Percentiles rank a stretch among this genome's conserved stretches.
Evolutionary conservation across 1,140 invertebrate species (phyloP).

Genomic region (Theocolax elegans): DNA sequence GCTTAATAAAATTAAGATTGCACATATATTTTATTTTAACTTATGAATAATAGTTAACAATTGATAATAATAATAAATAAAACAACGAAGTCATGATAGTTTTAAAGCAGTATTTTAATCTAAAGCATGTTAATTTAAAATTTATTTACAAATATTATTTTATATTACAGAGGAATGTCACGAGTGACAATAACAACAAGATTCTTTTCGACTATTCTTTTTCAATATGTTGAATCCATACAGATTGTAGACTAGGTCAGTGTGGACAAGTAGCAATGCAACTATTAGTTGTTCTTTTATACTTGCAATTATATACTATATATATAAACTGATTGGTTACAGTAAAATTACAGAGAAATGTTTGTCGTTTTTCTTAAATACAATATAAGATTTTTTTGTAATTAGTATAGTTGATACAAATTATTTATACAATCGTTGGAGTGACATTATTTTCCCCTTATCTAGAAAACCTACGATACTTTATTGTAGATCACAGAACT

Average conservation of each 20-base stretch:
- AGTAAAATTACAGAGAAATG: too few species aligned
- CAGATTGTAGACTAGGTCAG: constrained; percentile 24
- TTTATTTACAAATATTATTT: constrained; percentile 59
- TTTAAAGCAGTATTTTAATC: not conserved
- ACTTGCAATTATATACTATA: too few species aligned
- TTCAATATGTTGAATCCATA: constrained; percentile 21
- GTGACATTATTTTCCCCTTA: not conserved
- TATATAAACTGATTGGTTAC: too few species aligned
- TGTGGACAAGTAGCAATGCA: constrained; percentile 8
- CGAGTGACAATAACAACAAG: constrained; percentile 48
- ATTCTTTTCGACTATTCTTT: constrained; percentile 24
- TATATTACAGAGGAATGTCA: constrained; percentile 53
- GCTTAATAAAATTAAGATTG: too few species aligned
- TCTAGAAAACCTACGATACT: constrained; percentile 1
- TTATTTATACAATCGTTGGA: constrained; percentile 21
- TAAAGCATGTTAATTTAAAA: constrained; percentile 37
- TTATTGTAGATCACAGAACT: constrained; percentile 35
- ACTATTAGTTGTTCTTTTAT: too few species aligned
- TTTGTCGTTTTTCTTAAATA: too few species aligned
- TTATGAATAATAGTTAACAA: too few species aligned
- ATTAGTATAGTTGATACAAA: too few species aligned
- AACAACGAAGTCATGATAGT: too few species aligned
- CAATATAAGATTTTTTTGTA: too few species aligned
- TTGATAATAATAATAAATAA: too few species aligned
- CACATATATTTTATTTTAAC: too few species aligned